Conservation (phyloP, 2,113 vertebrate species). For the Pomatostomus ruficeps region DNA sequence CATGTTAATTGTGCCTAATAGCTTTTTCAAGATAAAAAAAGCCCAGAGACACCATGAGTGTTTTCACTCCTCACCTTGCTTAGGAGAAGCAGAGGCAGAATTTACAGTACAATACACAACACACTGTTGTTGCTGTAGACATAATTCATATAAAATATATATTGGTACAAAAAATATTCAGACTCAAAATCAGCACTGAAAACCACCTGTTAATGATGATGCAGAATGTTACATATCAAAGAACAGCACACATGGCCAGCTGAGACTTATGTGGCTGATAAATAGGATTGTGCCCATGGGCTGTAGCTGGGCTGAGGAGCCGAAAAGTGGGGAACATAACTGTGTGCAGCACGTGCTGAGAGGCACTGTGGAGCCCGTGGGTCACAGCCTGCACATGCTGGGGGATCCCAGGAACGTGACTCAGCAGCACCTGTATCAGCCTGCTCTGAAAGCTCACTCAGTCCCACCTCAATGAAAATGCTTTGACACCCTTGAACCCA, state of each 20-base stretch:
- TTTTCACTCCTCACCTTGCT: neutral
- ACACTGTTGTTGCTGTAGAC: neutral
- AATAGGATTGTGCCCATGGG: neutral
- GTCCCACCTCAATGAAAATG: neutral
- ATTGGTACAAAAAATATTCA: neutral
- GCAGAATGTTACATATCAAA: neutral
- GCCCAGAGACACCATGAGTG: neutral
- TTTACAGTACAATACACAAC: too few relatives aligned
- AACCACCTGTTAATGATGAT: neutral
- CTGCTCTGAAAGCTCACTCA: neutral
- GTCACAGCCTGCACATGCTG: neutral
- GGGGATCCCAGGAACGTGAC: neutral
- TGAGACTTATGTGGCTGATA: neutral
- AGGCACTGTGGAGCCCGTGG: neutral
- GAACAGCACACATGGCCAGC: accelerated
- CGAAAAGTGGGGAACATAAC: neutral
- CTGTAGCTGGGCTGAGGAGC: too few relatives aligned
- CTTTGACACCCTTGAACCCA: neutral
- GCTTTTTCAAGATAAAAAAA: neutral
- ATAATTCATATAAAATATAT: neutral
- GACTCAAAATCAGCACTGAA: neutral
- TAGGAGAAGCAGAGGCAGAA: neutral
- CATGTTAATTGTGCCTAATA: neutral
- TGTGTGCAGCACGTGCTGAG: neutral
- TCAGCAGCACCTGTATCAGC: neutral